phyloP scores from a whole-genome alignment of 2,888 invertebrate species.

The Dicranocentrus wangi region DNA sequence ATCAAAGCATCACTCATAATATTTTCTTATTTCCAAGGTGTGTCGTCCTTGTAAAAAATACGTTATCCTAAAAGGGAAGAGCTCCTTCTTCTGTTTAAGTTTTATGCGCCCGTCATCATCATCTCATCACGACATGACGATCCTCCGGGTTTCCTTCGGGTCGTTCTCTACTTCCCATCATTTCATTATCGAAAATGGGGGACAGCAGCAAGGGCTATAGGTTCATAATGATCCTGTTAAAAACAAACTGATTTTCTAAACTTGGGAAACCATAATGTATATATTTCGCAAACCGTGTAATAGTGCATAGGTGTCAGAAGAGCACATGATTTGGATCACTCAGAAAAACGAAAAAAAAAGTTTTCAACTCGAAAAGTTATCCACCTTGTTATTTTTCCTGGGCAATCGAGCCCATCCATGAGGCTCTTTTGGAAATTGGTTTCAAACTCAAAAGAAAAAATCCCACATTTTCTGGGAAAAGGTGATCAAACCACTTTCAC shows the following conservation, averaged over 20 bases:
- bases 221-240: background rate
- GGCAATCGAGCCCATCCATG: background rate
- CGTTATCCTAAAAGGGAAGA: background rate
- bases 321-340: too few species aligned
- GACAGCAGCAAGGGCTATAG: too few species aligned
- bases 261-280: too few species aligned
- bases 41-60: background rate
- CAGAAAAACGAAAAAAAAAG: background rate
- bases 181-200: background rate
- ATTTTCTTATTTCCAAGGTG: background rate
- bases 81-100: background rate
- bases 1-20: constrained; percentile 24
- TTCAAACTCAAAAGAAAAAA: too few species aligned
- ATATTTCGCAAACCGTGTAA: too few species aligned
- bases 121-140: background rate
- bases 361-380: constrained; percentile 1
- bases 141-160: too few species aligned
- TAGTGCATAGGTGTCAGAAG: too few species aligned
- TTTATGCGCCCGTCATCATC: constrained; percentile 1
- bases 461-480: background rate
- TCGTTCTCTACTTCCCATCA: background rate
- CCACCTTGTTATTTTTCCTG: constrained; percentile 7
- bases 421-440: too few species aligned
- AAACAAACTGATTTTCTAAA: too few species aligned
- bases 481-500: background rate